These are phyloP conservation scores for Odontamblyopus rebecca DNA, from an alignment of 2,797 vertebrate species.

Conservation along the genomic window DNA sequence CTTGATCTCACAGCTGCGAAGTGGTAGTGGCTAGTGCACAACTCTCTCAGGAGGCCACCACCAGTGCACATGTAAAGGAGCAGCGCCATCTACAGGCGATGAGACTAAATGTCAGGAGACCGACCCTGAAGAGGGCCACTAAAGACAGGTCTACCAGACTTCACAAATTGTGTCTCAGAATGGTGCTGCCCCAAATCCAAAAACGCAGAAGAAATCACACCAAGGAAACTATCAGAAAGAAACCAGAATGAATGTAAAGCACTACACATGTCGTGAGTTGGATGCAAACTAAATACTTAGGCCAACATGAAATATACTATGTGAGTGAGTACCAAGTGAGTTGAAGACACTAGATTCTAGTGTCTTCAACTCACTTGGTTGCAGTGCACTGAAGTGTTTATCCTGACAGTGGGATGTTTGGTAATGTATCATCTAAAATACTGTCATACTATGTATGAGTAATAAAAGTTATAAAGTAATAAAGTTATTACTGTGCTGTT, in stretches of 20 bases:
- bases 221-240: neutral
- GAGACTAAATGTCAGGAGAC: conserved; percentile 35
- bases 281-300: neutral
- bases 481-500: neutral
- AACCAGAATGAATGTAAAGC: conserved; percentile 13
- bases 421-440: neutral
- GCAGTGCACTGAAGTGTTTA: neutral
- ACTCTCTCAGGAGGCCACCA: conserved; percentile 35
- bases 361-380: neutral
- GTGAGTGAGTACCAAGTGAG: no score
- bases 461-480: neutral
- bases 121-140: conserved; percentile 20
- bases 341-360: no score
- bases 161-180: conserved; percentile 68
- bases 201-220: neutral
- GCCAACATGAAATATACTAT: neutral
- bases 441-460: neutral
- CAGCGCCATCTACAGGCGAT: conserved; percentile 59
- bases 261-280: neutral
- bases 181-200: conserved; percentile 34
- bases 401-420: neutral
- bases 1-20: conserved; percentile 43
- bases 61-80: conserved; percentile 26
- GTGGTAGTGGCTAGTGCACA: conserved; percentile 48
- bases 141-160: conserved; percentile 53